Evolutionary conservation across 2,797 vertebrate species (phyloP), one percentile per base, ranked within the genome.

Genomic region (Kryptopterus vitreolus): DNA sequence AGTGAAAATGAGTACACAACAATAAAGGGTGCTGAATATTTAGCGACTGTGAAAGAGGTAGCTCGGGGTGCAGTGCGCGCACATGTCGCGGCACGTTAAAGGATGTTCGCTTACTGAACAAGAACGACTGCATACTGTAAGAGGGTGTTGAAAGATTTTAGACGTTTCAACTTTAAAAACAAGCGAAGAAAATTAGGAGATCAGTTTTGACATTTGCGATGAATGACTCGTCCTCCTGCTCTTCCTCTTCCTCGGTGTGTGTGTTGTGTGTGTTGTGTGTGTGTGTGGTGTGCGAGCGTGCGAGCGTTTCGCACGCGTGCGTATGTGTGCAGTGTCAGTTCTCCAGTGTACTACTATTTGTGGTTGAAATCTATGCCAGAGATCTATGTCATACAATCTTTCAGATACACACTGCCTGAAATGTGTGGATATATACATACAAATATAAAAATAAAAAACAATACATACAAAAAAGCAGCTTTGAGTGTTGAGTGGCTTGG

Each of bases 351-450:
- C 87, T 90, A 87, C 89, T 77, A 88, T 90, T 89, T 89, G 92
- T 93, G 89, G 81, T 91, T 88, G 89, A 90, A n/a, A 89, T 89
- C 82, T 89, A 89, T 91, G 86, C 90, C 88, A 85, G 89, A 90
- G 87, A 58, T 92, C 87, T 90, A 85, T 88, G 87, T 92, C 90
- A 86, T 88, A 91, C 90, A 91, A 92, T 91, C 89, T 87, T 89
- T 89, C 80, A 86, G 26, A 86, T 88, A 86, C 86, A 87, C 91
- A 92, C 91, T 93, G 90, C 88, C 88, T 90, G 84, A 88, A 90
- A 90, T 92, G 88, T 90, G 91, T 93, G 92, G 89, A 92, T 92
- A 92, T 90, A 86, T 87, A 78, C 91, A 62, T 86, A 82, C 88
- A 85, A 89, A 71, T 78, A 20, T 88, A 87, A 87, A 71, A 55